Percentiles rank a stretch among this genome's conserved stretches.
phyloP scores from a whole-genome alignment of 2,888 invertebrate species.

The Ecdyonurus torrentis region DNA sequence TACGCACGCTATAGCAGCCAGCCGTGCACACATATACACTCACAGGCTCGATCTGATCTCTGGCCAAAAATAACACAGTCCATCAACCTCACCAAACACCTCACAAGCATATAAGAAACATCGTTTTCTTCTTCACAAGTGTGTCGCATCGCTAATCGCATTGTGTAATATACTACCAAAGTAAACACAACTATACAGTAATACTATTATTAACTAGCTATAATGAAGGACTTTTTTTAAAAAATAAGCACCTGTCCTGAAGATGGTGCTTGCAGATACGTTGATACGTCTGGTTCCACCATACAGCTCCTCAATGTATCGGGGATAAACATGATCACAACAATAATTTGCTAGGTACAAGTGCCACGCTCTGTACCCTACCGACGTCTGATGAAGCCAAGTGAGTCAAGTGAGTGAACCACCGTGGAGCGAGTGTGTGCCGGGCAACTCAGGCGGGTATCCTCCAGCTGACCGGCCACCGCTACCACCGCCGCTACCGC shows the following conservation, averaged over 20 bases:
- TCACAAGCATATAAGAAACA: neutral
- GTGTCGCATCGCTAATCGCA: no score
- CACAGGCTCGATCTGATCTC: neutral
- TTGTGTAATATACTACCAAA: no score
- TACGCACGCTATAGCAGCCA: no score
- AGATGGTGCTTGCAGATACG: slow-evolving; percentile 87
- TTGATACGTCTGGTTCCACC: slow-evolving; percentile 90
- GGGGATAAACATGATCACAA: slow-evolving; percentile 72
- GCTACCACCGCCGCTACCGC: slow-evolving; percentile 5
- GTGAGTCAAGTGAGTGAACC: neutral
- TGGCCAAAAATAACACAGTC: neutral
- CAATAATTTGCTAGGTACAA: neutral
- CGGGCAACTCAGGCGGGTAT: neutral
- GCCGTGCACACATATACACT: neutral
- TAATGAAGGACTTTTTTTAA: neutral
- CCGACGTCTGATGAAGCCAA: neutral
- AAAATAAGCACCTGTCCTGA: slow-evolving; percentile 66
- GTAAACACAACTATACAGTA: no score
- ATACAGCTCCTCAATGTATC: slow-evolving; percentile 86
- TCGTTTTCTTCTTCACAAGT: neutral
- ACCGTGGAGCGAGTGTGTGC: neutral
- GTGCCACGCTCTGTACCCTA: neutral
- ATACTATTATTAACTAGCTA: no score
- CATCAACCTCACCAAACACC: neutral
- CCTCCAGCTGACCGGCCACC: neutral